These are phyloP conservation scores for Crypturellus tataupa DNA, from an alignment of 2,797 vertebrate genomes.

Conservation along the genomic window DNA sequence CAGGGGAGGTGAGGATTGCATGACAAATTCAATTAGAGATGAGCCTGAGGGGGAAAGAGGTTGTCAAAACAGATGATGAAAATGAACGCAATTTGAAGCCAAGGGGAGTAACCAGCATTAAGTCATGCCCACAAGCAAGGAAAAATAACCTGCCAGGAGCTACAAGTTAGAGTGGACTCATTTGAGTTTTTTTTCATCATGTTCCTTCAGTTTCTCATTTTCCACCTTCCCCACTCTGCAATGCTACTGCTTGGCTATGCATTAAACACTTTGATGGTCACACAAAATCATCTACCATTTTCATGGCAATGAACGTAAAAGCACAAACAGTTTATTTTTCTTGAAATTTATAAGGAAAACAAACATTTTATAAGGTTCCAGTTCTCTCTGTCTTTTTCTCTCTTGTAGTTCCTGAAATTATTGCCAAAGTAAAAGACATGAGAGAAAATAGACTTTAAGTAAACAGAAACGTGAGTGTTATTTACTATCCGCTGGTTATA, in stretches of 20 bases:
- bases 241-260: slow-evolving; percentile 78
- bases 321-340: slow-evolving; percentile 75
- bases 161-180: slow-evolving; percentile 18
- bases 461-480: slow-evolving; percentile 78
- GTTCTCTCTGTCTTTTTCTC: slow-evolving; percentile 48
- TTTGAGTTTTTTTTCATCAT: slow-evolving; percentile 41
- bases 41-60: slow-evolving; percentile 45
- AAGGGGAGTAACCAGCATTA: slow-evolving; percentile 57
- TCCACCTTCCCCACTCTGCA: slow-evolving; percentile 48
- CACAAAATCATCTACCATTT: slow-evolving; percentile 76
- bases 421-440: slow-evolving; percentile 65
- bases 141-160: slow-evolving; percentile 37
- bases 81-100: slow-evolving; percentile 44
- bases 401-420: slow-evolving; percentile 40
- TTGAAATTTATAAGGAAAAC: slow-evolving; percentile 71
- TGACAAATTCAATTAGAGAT: slow-evolving; percentile 70
- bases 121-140: slow-evolving; percentile 64
- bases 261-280: slow-evolving; percentile 73
- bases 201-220: slow-evolving; percentile 48
- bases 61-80: slow-evolving; percentile 66
- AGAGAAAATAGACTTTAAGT: slow-evolving; percentile 75
- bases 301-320: slow-evolving; percentile 67
- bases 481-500: slow-evolving; percentile 81
- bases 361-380: slow-evolving; percentile 68
- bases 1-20: slow-evolving; percentile 48